A percentile compares a stretch with the other conserved stretches of the same genome.
phyloP scores from a whole-genome alignment of 2,888 invertebrate genomes.

The Cyrtodaria siliqua region DNA sequence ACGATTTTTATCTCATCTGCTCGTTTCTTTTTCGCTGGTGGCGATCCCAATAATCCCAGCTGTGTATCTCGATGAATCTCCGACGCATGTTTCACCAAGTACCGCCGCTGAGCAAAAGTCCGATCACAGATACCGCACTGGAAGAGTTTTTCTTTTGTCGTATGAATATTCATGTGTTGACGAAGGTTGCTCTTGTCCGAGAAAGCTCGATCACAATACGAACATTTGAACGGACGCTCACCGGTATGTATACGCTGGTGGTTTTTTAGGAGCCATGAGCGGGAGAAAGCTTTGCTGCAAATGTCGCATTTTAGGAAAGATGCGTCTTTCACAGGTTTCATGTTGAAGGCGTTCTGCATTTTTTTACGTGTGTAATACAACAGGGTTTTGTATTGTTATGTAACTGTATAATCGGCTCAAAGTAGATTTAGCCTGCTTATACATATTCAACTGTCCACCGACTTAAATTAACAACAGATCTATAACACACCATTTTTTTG shows the following conservation, averaged over 20 bases:
- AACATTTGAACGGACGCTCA: conserved; percentile 51
- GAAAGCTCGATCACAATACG: conserved; percentile 52
- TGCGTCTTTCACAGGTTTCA: conserved; percentile 40
- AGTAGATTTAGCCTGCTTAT: not conserved
- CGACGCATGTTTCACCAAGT: conserved; percentile 51
- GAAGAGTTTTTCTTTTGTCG: conserved; percentile 55
- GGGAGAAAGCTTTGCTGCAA: conserved; percentile 49
- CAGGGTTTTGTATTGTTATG: not conserved
- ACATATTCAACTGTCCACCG: too few relatives aligned
- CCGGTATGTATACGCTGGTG: conserved; percentile 55
- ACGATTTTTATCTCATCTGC: not conserved
- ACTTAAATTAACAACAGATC: too few relatives aligned
- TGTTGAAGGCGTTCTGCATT: conserved; percentile 27
- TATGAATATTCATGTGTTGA: conserved; percentile 56
- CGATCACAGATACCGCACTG: conserved; percentile 51
- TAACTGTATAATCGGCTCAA: not conserved
- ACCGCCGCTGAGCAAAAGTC: conserved; percentile 55
- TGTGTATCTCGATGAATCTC: conserved; percentile 50
- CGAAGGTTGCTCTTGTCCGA: conserved; percentile 55
- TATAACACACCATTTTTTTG: too few relatives aligned
- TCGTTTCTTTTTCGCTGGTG: conserved; percentile 2
- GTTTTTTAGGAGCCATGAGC: conserved; percentile 56
- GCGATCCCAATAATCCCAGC: conserved; percentile 27
- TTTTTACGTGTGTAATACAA: not conserved
- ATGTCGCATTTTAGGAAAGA: conserved; percentile 40